Conservation (phyloP, 2,888 invertebrate genomes). For the Xestia sexstrigata region DNA sequence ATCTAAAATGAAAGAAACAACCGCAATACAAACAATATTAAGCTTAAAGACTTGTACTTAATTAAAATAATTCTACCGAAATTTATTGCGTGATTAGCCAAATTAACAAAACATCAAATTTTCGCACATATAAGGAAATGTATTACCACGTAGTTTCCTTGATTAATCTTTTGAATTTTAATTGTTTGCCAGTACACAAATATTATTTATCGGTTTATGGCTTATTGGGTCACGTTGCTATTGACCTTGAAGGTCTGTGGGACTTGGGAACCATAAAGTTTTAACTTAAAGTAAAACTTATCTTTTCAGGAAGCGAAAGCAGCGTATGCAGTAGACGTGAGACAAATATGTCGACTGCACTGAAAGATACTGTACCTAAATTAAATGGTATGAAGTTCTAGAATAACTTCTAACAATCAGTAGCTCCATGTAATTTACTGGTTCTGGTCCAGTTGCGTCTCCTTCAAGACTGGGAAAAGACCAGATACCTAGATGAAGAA, state of each 20-base stretch:
- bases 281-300: neutral
- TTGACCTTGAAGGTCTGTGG: slow-evolving; percentile 16
- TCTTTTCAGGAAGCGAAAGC: neutral
- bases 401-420: too few relatives aligned
- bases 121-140: slow-evolving; percentile 26
- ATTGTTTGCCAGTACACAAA: slow-evolving; percentile 26
- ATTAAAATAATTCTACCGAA: neutral
- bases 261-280: neutral
- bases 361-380: neutral
- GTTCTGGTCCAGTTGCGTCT: neutral
- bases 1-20: neutral
- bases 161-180: slow-evolving; percentile 41
- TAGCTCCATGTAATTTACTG: too few relatives aligned
- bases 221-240: neutral
- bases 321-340: neutral
- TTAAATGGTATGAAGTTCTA: neutral
- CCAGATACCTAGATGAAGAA: neutral
- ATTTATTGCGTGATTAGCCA: slow-evolving; percentile 15
- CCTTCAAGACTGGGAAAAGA: neutral
- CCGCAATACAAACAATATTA: neutral
- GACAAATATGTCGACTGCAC: neutral
- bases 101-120: slow-evolving; percentile 28
- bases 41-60: neutral
- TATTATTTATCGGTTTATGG: slow-evolving; percentile 14
- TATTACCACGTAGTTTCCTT: slow-evolving; percentile 23